Percentiles rank a stretch among this genome's conserved stretches.
Evolutionary conservation across 2,113 vertebrate genomes (phyloP).

Genomic region (Noctilio leporinus): DNA sequence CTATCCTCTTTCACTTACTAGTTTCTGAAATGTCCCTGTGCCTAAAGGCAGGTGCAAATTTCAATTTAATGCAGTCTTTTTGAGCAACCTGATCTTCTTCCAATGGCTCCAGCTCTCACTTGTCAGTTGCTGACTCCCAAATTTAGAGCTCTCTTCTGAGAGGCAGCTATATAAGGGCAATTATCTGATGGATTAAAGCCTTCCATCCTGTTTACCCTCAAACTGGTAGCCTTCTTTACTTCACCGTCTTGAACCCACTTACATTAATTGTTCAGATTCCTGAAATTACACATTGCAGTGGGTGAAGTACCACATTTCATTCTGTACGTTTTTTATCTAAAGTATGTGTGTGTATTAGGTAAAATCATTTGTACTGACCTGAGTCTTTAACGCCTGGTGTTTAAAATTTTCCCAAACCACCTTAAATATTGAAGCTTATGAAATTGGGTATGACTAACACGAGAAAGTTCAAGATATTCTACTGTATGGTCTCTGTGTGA

Average conservation of each 20-base stretch:
- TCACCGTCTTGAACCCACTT: background rate
- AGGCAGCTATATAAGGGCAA: background rate
- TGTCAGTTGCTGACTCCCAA: background rate
- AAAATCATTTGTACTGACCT: background rate
- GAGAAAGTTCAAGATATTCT: background rate
- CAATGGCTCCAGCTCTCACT: background rate
- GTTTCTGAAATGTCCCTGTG: background rate
- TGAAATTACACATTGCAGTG: background rate
- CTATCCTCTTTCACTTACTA: background rate
- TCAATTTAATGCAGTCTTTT: background rate
- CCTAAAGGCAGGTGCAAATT: background rate
- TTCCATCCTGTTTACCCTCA: background rate
- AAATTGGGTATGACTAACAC: background rate
- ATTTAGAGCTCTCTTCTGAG: background rate
- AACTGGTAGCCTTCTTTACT: background rate
- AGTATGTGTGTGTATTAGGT: background rate
- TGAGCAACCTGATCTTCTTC: background rate
- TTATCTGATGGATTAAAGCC: background rate
- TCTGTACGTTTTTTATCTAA: background rate
- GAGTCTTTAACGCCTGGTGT: background rate
- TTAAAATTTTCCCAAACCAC: constrained; percentile 31
- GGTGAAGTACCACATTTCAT: background rate
- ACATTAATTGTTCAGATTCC: background rate
- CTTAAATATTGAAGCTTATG: constrained; percentile 49
- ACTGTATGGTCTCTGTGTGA: constrained; percentile 47